Conservation (phyloP, 37 sponge, comb jelly and placozoan genomes). For the Crambe crambe region DNA sequence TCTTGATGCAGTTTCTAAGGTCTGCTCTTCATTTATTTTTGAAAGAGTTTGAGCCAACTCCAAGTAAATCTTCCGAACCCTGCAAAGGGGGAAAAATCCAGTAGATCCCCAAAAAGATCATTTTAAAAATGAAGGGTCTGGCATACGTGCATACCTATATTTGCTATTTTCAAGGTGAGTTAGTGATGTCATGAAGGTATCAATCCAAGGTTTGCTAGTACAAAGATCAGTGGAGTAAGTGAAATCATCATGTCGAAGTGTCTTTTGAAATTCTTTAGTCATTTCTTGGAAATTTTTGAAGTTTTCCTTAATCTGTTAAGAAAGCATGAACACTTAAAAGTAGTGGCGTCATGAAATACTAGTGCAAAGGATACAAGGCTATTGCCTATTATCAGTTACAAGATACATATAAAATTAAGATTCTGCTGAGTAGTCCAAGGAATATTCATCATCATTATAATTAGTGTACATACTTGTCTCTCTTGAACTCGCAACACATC, state of each 20-base stretch:
- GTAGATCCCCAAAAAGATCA: too few species aligned
- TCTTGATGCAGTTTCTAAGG: background rate
- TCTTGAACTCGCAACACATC: slow-evolving; percentile 63
- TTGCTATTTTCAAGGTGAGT: slow-evolving; percentile 58
- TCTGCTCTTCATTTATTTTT: slow-evolving; percentile 33
- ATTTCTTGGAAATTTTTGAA: slow-evolving; percentile 75
- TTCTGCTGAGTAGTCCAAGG: too few species aligned
- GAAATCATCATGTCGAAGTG: slow-evolving; percentile 81
- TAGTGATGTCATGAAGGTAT: slow-evolving; percentile 66
- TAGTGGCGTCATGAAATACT: too few species aligned
- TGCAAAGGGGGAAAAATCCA: background rate
- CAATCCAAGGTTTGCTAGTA: slow-evolving; percentile 68
- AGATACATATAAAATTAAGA: too few species aligned
- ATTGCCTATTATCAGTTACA: too few species aligned
- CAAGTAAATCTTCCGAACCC: slow-evolving; percentile 66
- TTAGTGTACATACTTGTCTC: slow-evolving; percentile 56
- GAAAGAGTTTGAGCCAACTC: slow-evolving; percentile 58
- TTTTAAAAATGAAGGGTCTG: background rate
- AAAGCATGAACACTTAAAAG: background rate
- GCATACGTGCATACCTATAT: slow-evolving; percentile 29
- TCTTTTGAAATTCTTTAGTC: slow-evolving; percentile 76
- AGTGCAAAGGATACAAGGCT: too few species aligned
- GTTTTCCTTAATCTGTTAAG: slow-evolving; percentile 52
- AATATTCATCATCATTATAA: too few species aligned
- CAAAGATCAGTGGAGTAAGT: slow-evolving; percentile 66